These are phyloP conservation scores for Urocolius indicus DNA, from an alignment of 2,113 vertebrate genomes.

Conservation along the genomic window DNA sequence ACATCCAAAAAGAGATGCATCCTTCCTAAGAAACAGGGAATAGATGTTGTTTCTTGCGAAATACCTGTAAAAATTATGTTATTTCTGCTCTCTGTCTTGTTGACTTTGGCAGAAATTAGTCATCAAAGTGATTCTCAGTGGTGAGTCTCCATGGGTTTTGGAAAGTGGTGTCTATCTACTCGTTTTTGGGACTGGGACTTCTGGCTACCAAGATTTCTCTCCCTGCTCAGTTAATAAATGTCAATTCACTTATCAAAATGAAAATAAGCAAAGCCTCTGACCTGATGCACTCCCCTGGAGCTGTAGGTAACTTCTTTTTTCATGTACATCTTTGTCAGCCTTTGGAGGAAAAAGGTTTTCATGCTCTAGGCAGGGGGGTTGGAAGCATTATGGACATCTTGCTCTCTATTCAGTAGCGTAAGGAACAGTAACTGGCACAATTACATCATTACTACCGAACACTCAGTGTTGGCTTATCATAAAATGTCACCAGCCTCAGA, in stretches of 20 bases:
- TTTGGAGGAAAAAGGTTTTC: background rate
- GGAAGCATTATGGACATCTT: background rate
- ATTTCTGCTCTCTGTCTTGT: background rate
- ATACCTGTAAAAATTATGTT: background rate
- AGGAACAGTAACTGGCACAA: background rate
- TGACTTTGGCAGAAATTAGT: background rate
- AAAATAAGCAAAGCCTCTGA: background rate
- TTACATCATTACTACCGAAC: background rate
- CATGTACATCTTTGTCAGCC: background rate
- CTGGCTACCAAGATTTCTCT: background rate
- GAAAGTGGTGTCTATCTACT: background rate
- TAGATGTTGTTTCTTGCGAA: background rate
- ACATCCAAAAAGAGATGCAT: background rate
- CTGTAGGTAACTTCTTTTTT: background rate
- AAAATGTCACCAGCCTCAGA: background rate
- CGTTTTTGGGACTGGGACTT: background rate
- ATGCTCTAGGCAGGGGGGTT: background rate
- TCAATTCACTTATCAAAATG: background rate
- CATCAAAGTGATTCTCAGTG: background rate
- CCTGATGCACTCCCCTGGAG: background rate
- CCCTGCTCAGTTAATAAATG: background rate
- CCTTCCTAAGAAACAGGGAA: background rate
- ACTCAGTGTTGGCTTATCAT: background rate
- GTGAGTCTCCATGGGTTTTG: background rate
- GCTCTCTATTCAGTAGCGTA: background rate